phyloP scores from a whole-genome alignment of 2,888 invertebrate genomes.

The Drosophila parthenogenetica region DNA sequence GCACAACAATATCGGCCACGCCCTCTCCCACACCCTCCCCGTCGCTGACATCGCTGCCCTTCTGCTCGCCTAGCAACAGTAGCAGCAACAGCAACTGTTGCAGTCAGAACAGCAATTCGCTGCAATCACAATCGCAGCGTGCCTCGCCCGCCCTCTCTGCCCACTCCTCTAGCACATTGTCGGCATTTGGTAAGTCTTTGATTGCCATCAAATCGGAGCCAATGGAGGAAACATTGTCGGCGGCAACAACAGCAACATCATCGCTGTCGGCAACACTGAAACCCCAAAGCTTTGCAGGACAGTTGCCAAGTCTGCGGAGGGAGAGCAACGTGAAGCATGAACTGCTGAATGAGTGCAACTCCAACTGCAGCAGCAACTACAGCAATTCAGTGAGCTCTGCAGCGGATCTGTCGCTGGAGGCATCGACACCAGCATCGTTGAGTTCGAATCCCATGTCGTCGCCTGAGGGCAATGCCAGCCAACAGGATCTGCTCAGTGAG shows the following conservation, averaged over 20 bases:
- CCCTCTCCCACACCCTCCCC: not conserved
- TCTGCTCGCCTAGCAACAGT: conserved; percentile 62
- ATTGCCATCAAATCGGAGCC: conserved; percentile 74
- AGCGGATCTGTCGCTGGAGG: conserved; percentile 82
- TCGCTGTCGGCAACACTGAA: conserved; percentile 33
- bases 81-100: conserved; percentile 31
- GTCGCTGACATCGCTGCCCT: conserved; percentile 56
- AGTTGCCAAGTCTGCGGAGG: conserved; percentile 54
- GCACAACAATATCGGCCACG: conserved; percentile 11
- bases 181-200: conserved; percentile 67
- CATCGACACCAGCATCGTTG: conserved; percentile 85
- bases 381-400: conserved; percentile 80
- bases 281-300: conserved; percentile 67
- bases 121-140: conserved; percentile 28
- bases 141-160: conserved; percentile 59
- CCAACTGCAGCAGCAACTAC: conserved; percentile 67
- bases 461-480: conserved; percentile 59
- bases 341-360: conserved; percentile 63
- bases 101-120: conserved; percentile 37
- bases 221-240: conserved; percentile 60
- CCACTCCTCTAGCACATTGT: conserved; percentile 63
- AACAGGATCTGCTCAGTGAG: conserved; percentile 81
- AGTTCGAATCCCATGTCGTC: conserved; percentile 64
- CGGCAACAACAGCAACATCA: conserved; percentile 7
- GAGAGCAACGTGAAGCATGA: conserved; percentile 63